Evolutionary conservation across 2,888 invertebrate species (phyloP), one percentile per base, ranked within the genome.

Genomic region (Ernsta delagoae): DNA sequence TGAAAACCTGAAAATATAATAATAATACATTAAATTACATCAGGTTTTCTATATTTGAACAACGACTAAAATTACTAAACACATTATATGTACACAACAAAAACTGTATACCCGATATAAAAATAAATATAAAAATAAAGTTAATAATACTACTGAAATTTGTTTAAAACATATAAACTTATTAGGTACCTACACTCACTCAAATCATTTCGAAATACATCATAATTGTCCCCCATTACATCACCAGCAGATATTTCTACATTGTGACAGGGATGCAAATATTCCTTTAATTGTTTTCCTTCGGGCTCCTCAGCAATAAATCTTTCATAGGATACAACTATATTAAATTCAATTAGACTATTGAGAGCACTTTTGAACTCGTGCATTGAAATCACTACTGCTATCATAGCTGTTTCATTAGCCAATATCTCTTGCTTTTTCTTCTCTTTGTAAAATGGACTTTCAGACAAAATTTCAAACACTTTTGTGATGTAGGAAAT

Each of bases 401-500:
- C 78, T 45, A 90, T 65, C 5, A 78, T 78, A 0, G 76, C 74
- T 50, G 83, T 45, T 54, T 24, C 41, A 7, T 16, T 43, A 16
- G 75, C 3, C 70, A 64, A 67, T 5, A 88, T 57, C 4, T 62
- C 72, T 24, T 77, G 78, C 6, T 71, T 72, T 9, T 72, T 31
- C 6, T 66, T 78, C 73, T 87, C 83, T 36, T 72, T 76, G 87
- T 88, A 90, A 75, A 77, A 83, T 11, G 87, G 87, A 43, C 80
- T 31, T 34, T n/a, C 43, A 3, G 72, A 31, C 0, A 65, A 75
- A 63, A 75, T 77, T 53, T 81, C 75, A 75, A 79, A 91, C n/a
- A 90, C 36, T 72, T 86, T 89, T 62, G 90, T 88, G 9, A 75
- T 79, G 71, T 91, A 89, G 24, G 79, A 74, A 31, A 88, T 70